Conservation (phyloP, 2,888 invertebrate genomes). For the Tenodera sinensis region DNA sequence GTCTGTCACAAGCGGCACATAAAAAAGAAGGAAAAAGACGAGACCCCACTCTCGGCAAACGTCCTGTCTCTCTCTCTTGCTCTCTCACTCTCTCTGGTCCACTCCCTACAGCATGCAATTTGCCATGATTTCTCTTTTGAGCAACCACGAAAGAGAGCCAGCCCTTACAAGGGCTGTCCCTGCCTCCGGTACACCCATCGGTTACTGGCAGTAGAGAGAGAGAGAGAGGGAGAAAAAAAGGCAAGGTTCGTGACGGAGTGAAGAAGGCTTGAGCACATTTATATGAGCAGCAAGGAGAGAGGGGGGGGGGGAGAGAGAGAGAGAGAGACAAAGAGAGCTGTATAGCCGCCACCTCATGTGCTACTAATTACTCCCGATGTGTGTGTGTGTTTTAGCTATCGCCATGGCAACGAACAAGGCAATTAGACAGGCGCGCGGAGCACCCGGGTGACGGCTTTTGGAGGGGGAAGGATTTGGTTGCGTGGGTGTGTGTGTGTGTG, state of each 20-base stretch:
- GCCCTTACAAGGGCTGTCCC: constrained; percentile 3
- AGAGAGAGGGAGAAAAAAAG: background rate
- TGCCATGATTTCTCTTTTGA: constrained; percentile 27
- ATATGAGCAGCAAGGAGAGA: background rate
- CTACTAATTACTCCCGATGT: constrained; percentile 30
- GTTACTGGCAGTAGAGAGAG: background rate
- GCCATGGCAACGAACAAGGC: constrained; percentile 32
- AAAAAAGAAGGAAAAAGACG: background rate
- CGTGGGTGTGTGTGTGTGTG: background rate
- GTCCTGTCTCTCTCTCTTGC: background rate
- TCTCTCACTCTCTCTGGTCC: background rate
- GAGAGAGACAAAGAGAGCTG: constrained; percentile 11
- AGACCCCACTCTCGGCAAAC: background rate
- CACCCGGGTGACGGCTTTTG: constrained; percentile 1
- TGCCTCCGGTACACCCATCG: constrained; percentile 1
- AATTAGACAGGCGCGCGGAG: constrained; percentile 28
- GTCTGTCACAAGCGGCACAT: background rate
- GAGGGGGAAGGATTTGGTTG: background rate
- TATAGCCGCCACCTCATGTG: constrained; percentile 27
- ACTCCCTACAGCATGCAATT: constrained; percentile 18
- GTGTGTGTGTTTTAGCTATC: constrained; percentile 26
- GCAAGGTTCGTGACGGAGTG: constrained; percentile 1
- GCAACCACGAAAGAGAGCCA: background rate
- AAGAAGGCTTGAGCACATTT: background rate
- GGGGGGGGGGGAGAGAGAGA: background rate